Conservation (phyloP, 2,797 vertebrate species). For the Pseudochirops cupreus region DNA sequence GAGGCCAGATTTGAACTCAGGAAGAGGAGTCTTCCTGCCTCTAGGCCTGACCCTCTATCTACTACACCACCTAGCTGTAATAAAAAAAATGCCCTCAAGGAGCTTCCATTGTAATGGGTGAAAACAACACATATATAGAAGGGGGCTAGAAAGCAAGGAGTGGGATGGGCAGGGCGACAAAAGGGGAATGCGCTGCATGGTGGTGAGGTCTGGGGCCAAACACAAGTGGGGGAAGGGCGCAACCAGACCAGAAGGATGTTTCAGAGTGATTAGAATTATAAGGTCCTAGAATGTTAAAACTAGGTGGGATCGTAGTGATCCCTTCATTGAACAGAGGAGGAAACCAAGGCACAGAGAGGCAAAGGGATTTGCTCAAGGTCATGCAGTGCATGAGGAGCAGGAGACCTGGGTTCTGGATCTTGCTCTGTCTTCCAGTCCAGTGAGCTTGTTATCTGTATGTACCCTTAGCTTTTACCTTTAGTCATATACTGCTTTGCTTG, state of each 20-base stretch:
- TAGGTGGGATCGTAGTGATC: background rate
- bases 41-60: background rate
- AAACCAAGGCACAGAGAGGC: background rate
- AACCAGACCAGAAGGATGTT: background rate
- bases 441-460: background rate
- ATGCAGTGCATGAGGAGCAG: background rate
- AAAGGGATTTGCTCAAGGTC: slow-evolving; percentile 1
- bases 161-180: background rate
- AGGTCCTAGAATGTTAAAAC: background rate
- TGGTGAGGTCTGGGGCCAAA: background rate
- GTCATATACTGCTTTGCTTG: background rate
- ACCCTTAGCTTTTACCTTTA: background rate
- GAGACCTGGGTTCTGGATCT: background rate
- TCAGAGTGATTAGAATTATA: background rate
- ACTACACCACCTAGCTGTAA: background rate
- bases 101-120: background rate
- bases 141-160: background rate
- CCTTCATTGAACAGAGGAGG: background rate
- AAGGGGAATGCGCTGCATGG: background rate
- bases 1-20: background rate
- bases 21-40: background rate
- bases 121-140: background rate
- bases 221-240: background rate
- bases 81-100: background rate
- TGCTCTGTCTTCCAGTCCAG: background rate